A percentile compares a stretch with the other conserved stretches of the same genome.
These are phyloP conservation scores for Ophonus ardosiacus DNA, from an alignment of 2,888 invertebrate genomes.

Conservation along the genomic window DNA sequence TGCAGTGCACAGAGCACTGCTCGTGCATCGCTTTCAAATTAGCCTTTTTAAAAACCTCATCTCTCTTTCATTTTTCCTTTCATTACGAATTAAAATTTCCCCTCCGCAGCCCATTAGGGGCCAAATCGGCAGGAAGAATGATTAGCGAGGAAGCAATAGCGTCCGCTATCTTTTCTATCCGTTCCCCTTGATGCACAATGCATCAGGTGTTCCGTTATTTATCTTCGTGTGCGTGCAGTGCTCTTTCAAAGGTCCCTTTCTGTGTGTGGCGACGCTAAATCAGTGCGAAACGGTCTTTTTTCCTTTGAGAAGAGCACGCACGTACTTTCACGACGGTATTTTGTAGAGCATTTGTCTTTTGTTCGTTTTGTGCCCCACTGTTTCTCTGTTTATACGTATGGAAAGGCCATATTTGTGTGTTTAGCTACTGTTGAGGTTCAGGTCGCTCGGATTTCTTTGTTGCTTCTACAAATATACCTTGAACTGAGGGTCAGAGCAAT, in stretches of 20 bases:
- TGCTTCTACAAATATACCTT: constrained; percentile 11
- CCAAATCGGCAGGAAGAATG: constrained; percentile 37
- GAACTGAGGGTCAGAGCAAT: not conserved
- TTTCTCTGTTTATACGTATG: constrained; percentile 40
- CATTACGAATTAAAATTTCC: constrained; percentile 40
- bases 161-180: constrained; percentile 20
- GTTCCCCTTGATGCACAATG: constrained; percentile 35
- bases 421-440: constrained; percentile 8
- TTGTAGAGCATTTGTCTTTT: constrained; percentile 54
- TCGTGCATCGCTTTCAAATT: constrained; percentile 46
- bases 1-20: not conserved
- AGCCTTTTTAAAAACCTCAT: constrained; percentile 28
- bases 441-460: constrained; percentile 8
- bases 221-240: constrained; percentile 15
- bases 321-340: constrained; percentile 52
- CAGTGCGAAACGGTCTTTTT: constrained; percentile 54
- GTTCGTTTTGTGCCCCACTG: constrained; percentile 21
- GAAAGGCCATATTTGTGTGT: constrained; percentile 42
- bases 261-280: constrained; percentile 54
- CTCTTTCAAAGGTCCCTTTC: constrained; percentile 30
- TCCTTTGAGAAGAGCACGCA: constrained; percentile 51
- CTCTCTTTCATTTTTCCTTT: constrained; percentile 39
- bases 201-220: constrained; percentile 59
- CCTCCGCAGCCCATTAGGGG: constrained; percentile 15
- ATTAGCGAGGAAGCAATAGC: not conserved